Base-by-base conservation (phyloP, 2,797 vertebrate species). In the Falco novaeseelandiae region DNA sequence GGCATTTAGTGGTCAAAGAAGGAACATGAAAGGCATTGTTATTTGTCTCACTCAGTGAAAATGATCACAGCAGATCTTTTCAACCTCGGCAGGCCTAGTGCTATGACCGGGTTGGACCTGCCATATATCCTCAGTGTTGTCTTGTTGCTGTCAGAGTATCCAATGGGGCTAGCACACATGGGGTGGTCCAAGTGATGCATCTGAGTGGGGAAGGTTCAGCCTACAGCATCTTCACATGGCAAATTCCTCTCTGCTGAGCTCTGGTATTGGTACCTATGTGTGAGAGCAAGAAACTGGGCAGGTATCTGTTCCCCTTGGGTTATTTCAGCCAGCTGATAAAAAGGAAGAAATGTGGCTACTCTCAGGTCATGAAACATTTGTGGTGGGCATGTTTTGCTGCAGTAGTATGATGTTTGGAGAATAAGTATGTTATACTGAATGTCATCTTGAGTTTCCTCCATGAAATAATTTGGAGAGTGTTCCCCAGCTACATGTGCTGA, bases 401-500 rank as follows among this genome's bases (percentile, higher is more conserved):
- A 52, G 38, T 40, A 51, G 46, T 58, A 61, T 96, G 74, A 80
- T 46, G 32, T 95, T 85, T 71, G 66, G 73, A 97, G 67, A 95
- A 62, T 72, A 51, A 48, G 25, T 93, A 52, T 30, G 44, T 89
- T 94, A 20, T 52, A 55, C 72, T 29, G 89, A 90, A 77, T 84
- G 44, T 61, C 85, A 91, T 86, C 83, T 76, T 85, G 92, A 93
- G 57, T 92, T 96, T 95, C 51, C 19, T 59, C 70, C 49, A 51
- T 86, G 30, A 96, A 96, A 91, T 95, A 93, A 93, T 96, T 85
- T 93, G 85, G 94, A 89, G 73, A 81, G 59, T 65, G 32, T 94
- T 96, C 76, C 77, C 46, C 38, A 51, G 51, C 62, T 76, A 32
- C 83, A 20, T 55, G 90, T 94, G 82, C 73, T 89, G 66, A 96